These are phyloP conservation scores for Psylliodes chrysocephalus DNA, from an alignment of 2,888 invertebrate species.

Conservation along the genomic window DNA sequence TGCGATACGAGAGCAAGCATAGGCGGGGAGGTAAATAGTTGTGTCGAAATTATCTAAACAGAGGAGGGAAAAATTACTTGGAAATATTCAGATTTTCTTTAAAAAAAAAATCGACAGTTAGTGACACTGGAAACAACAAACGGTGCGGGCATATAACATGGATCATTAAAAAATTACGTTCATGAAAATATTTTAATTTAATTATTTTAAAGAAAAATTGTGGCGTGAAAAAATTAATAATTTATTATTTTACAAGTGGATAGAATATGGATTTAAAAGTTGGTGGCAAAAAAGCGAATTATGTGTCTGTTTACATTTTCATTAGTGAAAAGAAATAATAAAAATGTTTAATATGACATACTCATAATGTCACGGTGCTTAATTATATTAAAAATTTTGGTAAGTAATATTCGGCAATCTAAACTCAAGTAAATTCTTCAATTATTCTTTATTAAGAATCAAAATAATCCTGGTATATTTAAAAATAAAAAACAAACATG, in stretches of 20 bases:
- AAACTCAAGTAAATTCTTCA: too few species aligned
- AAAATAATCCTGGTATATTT: too few species aligned
- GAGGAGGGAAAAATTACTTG: background rate
- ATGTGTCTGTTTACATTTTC: background rate
- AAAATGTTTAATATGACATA: background rate
- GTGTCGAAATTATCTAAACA: background rate
- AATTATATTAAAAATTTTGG: background rate
- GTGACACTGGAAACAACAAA: background rate
- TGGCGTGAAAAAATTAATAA: background rate
- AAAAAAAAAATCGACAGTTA: background rate
- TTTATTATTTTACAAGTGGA: background rate
- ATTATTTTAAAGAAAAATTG: background rate
- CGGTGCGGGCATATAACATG: too few species aligned
- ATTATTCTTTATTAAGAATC: too few species aligned
- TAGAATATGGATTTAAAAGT: background rate
- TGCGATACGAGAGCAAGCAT: background rate
- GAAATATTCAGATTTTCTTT: background rate
- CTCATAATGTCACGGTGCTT: conserved; percentile 4
- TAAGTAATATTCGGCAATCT: too few species aligned
- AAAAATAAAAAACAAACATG: too few species aligned
- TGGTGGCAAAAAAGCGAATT: background rate
- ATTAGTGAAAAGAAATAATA: conserved; percentile 1
- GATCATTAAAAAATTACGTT: background rate
- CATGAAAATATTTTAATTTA: too few species aligned
- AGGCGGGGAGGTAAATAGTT: background rate